A percentile compares a stretch with the other conserved stretches of the same genome.
Conservation (phyloP, 2,888 invertebrate genomes). For the Troides helena region DNA sequence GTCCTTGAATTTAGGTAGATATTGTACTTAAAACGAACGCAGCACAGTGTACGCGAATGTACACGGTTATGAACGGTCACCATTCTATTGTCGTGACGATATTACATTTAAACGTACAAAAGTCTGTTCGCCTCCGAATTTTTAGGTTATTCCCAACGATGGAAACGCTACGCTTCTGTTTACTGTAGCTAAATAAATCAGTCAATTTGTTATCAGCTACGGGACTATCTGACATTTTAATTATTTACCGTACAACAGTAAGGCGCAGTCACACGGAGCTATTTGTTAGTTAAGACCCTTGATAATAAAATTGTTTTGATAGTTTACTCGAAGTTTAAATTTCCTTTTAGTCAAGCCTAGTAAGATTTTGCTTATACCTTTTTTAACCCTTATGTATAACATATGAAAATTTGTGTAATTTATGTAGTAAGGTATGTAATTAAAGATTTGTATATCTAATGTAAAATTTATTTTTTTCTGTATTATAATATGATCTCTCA, state of each 20-base stretch:
- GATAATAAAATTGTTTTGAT: not conserved
- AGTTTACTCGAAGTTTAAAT: not conserved
- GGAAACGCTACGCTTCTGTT: not conserved
- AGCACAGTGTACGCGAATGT: constrained; percentile 1
- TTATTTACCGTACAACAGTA: constrained; percentile 1
- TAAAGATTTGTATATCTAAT: too few relatives aligned
- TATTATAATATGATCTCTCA: too few relatives aligned
- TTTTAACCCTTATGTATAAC: too few relatives aligned
- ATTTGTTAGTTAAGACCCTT: not conserved
- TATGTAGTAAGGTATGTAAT: too few relatives aligned
- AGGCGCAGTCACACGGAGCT: not conserved
- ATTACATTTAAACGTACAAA: not conserved
- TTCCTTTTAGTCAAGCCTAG: not conserved
- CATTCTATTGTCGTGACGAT: not conserved
- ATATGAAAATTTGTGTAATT: too few relatives aligned
- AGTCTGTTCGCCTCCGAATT: not conserved
- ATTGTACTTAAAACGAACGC: constrained; percentile 15
- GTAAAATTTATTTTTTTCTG: too few relatives aligned
- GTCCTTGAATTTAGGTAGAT: constrained; percentile 29
- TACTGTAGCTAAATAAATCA: not conserved
- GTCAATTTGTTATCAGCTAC: constrained; percentile 2
- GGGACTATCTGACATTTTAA: not conserved
- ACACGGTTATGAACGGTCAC: constrained; percentile 1
- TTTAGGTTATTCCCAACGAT: not conserved
- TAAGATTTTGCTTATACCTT: not conserved